Evolutionary conservation across 2,797 vertebrate species (phyloP), one percentile per base, ranked within the genome.

Genomic region (Hypotaenidia philippensis): DNA sequence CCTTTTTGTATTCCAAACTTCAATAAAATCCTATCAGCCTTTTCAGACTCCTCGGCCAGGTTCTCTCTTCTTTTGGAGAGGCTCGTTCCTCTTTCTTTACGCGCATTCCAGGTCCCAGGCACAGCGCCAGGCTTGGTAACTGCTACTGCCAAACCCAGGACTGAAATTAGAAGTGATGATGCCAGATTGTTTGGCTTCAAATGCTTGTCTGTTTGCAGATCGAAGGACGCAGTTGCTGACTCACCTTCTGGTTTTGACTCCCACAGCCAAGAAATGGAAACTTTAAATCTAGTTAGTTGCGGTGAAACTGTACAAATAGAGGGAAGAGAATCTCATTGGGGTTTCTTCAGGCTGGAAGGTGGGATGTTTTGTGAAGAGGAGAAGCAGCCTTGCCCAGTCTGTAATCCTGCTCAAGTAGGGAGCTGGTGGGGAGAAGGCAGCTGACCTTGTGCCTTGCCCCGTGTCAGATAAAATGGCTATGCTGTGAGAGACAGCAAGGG

Each of bases 1-100:
- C 61, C 56, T 94, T 95, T 94, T 94, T 93, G 38, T 82, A 84
- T 89, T 66, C 93, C 60, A 31, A 75, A 94, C 38, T 70, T 92
- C 88, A 97, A 93, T 97, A 97, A 97, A 97, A 92, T 83, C 57
- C 34, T 85, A 45, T 65, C 63, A 59, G 55, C 87, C 68, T 94
- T 95, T 92, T 87, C 4, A 1, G 8, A 74, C 34, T 94, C 47
- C 59, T 93, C 38, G 36, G 71, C 66, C 52, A 78, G 71, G 36
- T 78, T 78, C 9, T 45, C 10, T 72, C 10, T 41, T 71, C 41
- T 79, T 77, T 49, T 20, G 29, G 53, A 70, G 25, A 0, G 0
- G 26, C 56, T 70, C 52, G 4, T 63, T 78, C 14, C 13, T 52
- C 45, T 70, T 85, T 27, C 40, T 64, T 80, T 38, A 34, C 0